Base-by-base conservation (phyloP, 2,888 invertebrate species). In the Eulithis prunata region DNA sequence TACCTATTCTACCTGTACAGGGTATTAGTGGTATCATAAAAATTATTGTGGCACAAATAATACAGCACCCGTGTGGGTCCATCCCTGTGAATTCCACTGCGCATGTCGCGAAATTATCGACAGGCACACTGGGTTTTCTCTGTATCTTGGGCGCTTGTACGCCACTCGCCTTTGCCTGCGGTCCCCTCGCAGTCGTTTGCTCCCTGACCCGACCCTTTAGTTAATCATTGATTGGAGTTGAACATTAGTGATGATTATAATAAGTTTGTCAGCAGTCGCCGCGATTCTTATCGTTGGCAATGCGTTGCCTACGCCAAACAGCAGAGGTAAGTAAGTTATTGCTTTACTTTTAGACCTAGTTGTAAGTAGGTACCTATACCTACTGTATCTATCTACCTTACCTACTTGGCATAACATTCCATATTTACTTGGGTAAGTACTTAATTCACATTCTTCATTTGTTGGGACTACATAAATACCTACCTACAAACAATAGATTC, bases 51-150 rank as follows among this genome's bases (percentile, higher is more conserved):
- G 8, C 41, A 8, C 41, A 41, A 41, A 41, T 1, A 41, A 41
- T 41, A 41, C 41, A 41, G 8, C 8, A 41, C 41, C 41, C 10
- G 41, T 41, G 41, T 41, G 41, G 41, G 75, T 88, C 64, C 89
- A 82, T 71, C 89, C 80, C 91, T 90, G 90, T 76, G 51, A 62
- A 64, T 73, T 74, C 70, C 81, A 91, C 83, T 92, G 93, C 93
- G 93, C 93, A 93, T 88, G 93, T 89, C 88, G 85, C 88, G 79
- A 88, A 88, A 85, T 89, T 93, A 93, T 93, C 88, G 93, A 93
- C 90, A 87, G 80, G 81, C 83, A 81, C 85, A 75, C 78, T 78
- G 77, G 80, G 83, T 84, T 82, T 83, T 83, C 85, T 85, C 82
- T 84, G 82, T 81, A 81, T 80, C 78, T 79, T 80, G 76, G 78